Evolutionary conservation across 2,797 vertebrate genomes (phyloP).

Genomic region (Cryptoblepharus egeriae): DNA sequence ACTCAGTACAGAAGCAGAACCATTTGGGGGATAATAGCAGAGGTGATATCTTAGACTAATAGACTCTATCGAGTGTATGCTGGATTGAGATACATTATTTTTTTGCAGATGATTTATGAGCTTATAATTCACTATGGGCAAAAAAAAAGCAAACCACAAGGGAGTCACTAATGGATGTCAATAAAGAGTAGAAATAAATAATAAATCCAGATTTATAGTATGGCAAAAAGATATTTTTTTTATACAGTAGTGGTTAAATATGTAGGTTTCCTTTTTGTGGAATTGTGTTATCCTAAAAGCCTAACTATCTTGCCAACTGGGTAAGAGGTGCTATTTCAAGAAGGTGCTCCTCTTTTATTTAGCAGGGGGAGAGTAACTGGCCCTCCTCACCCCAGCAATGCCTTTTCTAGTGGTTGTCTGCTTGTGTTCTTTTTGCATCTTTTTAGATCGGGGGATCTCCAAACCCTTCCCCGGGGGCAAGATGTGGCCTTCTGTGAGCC

Average conservation of each 20-base stretch:
- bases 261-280: neutral
- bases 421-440: too few species aligned
- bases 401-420: too few species aligned
- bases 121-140: constrained; percentile 20
- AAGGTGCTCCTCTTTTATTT: too few species aligned
- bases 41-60: constrained; percentile 49
- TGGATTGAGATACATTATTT: constrained; percentile 41
- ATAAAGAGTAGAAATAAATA: constrained; percentile 51
- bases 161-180: constrained; percentile 32
- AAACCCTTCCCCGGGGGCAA: too few species aligned
- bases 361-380: too few species aligned
- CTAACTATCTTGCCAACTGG: too few species aligned
- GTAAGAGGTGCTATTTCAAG: too few species aligned
- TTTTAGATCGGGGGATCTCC: too few species aligned
- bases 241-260: neutral
- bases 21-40: constrained; percentile 36
- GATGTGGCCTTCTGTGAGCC: too few species aligned
- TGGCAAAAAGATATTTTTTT: constrained; percentile 23
- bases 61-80: constrained; percentile 17
- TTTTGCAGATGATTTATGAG: constrained; percentile 42
- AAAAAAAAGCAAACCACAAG: constrained; percentile 13
- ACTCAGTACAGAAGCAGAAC: constrained; percentile 31
- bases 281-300: neutral
- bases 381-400: too few species aligned
- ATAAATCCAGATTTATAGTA: neutral